phyloP scores from a whole-genome alignment of 2,888 invertebrate genomes.

The Mesoligia furuncula region DNA sequence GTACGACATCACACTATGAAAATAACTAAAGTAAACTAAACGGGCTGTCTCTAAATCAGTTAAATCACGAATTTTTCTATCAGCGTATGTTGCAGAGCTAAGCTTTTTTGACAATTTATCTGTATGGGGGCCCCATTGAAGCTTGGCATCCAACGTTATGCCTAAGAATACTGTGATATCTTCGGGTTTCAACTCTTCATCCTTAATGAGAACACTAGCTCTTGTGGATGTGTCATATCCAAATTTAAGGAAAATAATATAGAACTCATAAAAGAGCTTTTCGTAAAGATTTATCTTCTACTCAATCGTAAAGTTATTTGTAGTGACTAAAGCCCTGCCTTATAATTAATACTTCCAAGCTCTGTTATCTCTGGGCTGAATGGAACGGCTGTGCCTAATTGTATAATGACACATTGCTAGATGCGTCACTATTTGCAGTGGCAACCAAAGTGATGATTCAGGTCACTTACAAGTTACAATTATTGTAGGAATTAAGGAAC shows the following conservation, averaged over 20 bases:
- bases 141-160: no score
- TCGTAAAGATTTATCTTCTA: conserved; percentile 1
- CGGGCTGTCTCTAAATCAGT: no score
- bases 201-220: no score
- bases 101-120: no score
- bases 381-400: conserved; percentile 6
- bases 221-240: no score
- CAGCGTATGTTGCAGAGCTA: no score
- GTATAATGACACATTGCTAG: conserved; percentile 24
- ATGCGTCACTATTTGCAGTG: conserved; percentile 33
- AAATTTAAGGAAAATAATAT: not conserved
- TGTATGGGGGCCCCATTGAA: no score
- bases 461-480: not conserved
- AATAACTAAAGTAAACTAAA: no score
- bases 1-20: no score
- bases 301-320: conserved; percentile 5
- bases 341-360: conserved; percentile 27
- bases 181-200: no score
- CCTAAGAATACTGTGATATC: no score
- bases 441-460: conserved; percentile 38
- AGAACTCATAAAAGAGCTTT: not conserved
- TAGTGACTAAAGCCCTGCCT: conserved; percentile 18
- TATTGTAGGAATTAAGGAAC: not conserved
- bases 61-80: no score
- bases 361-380: conserved; percentile 19